phyloP scores from a whole-genome alignment of 2,113 vertebrate species.

The Callopanchax toddi region DNA sequence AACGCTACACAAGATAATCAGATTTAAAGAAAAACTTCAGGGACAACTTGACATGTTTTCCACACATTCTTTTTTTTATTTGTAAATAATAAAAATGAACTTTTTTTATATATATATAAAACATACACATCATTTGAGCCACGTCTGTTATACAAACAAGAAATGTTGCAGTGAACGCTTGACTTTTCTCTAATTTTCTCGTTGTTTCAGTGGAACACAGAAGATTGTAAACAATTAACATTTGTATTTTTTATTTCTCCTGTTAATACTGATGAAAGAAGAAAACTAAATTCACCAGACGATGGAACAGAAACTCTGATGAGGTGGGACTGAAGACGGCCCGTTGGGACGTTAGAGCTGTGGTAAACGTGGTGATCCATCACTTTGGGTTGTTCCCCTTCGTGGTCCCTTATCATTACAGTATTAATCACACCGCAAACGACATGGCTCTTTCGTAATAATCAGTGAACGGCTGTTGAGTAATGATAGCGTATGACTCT shows the following conservation, averaged over 20 bases:
- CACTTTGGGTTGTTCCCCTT: slow-evolving; percentile 25
- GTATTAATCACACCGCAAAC: slow-evolving; percentile 73
- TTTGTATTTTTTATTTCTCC: slow-evolving; percentile 54
- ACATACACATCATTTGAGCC: slow-evolving; percentile 86
- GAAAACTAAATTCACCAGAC: slow-evolving; percentile 80
- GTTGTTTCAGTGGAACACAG: slow-evolving; percentile 78
- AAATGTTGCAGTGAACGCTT: slow-evolving; percentile 81
- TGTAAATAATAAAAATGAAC: slow-evolving; percentile 87
- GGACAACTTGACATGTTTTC: slow-evolving; percentile 58
- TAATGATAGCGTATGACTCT: slow-evolving; percentile 78
- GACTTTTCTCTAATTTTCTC: slow-evolving; percentile 67
- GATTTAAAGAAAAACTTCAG: background rate
- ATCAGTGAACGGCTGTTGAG: slow-evolving; percentile 87
- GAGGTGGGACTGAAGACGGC: slow-evolving; percentile 79
- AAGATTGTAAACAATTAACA: slow-evolving; percentile 83
- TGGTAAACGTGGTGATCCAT: slow-evolving; percentile 80
- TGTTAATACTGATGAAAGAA: slow-evolving; percentile 78
- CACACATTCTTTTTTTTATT: slow-evolving; percentile 86
- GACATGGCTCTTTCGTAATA: slow-evolving; percentile 84
- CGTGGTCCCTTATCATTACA: slow-evolving; percentile 78
- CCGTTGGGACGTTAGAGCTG: slow-evolving; percentile 85
- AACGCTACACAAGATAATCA: too few species aligned
- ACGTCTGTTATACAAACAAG: slow-evolving; percentile 85
- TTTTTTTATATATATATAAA: slow-evolving; percentile 82
- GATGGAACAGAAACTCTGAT: slow-evolving; percentile 78